Percentiles rank a stretch among this genome's conserved stretches.
Conservation (phyloP, 2,113 vertebrate genomes). For the rabbit (Oryctolagus cuniculus) region mOryCun1.1 NC_091444.1:19420501-19421000, state of each 20-base stretch:
- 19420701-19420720: constrained; percentile 79
- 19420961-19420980: constrained; percentile 60
- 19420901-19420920: constrained; percentile 75
- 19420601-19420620: constrained; percentile 86
- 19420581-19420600: constrained; percentile 88
- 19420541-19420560: constrained; percentile 71
- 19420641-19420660: constrained; percentile 87
- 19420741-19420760: constrained; percentile 70
- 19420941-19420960: constrained; percentile 59
- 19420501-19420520: constrained; percentile 76
- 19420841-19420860: constrained; percentile 58
- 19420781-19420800: constrained; percentile 80
- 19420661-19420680: constrained; percentile 86
- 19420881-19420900: constrained; percentile 76
- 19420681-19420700: constrained; percentile 79
- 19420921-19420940: constrained; percentile 64
- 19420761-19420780: constrained; percentile 78
- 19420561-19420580: constrained; percentile 81
- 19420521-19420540: constrained; percentile 78
- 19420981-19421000: constrained; percentile 43
- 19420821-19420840: constrained; percentile 64
- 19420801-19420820: constrained; percentile 78
- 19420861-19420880: constrained; percentile 81
- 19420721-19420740: constrained; percentile 77
- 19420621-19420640: constrained; percentile 85